Evolutionary conservation across 64 coral and sea anemone species (phyloP), one percentile per base, ranked within the genome.

Genomic region (Stichodactyla mertensii): DNA sequence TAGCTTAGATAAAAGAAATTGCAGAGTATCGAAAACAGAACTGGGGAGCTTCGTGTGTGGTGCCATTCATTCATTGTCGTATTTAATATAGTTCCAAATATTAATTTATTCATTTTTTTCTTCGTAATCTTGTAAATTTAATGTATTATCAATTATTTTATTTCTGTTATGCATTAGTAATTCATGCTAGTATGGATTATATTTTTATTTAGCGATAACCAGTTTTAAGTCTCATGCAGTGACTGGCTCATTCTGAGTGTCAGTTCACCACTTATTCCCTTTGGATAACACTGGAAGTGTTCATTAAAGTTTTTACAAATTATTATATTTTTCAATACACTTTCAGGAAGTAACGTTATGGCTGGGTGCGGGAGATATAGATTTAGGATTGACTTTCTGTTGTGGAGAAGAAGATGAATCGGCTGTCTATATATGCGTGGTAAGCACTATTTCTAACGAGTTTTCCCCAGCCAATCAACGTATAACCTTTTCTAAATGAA

Each of bases 381-480:
- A 95, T 61, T 61, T 95, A 62, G 93, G 93, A 52, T 88, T 95
- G 6, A 95, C 93, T 55, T 95, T 95, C 80, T 95, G 93, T 79
- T 95, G 93, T 52, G 93, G 89, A 16, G 93, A 95, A 87, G 93
- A 95, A 87, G 93, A 95, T 18, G 93, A 95, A 87, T 92, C 93
- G 0, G 91, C 89, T 18, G 93, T 95, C 10, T 91, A 95, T 79
- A 77, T 95, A 4, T 95, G 93, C 51, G 93, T 91, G 90, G 93
- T 95, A 86, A 62, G 87, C n/a, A 26, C 24, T 16, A 77, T 84
- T 79, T 81, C 54, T 4, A 74, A n/a, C 7, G 10, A 13, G 7
- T 13, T 74, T 74, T 31, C 1, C 10, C 12, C 22, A 70, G 20
- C 19, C 22, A 62, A 62, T 62, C 16, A 62, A 62, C 16, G 4